Evolutionary conservation across 37 sponge, comb jelly and placozoan species (phyloP), one percentile per base, ranked within the genome.

Genomic region (Oscarella lobularis): DNA sequence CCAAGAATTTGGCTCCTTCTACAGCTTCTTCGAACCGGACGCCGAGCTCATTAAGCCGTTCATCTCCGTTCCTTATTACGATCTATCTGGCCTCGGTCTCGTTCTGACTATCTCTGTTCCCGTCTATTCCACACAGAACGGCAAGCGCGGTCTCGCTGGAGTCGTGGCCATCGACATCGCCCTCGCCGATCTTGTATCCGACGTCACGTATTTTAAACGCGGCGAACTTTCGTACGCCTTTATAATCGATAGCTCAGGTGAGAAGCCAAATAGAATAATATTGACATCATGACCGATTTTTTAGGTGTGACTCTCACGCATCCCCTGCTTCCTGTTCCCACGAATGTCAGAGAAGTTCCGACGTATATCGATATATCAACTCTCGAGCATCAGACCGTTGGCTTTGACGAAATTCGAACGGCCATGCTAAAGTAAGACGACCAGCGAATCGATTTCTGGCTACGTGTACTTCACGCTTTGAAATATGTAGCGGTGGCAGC

Each of bases 201-300:
- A n/a, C 88, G 93, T 67, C 85, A 90, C 31, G 38, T 80, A 74
- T 87, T 96, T 40, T 79, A 79, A 4, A 1, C 5, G 3, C 40
- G 74, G 39, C n/a, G 30, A 79, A 37, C 41, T 38, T 38, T 37
- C 0, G 29, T 38, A 37, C 75, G 36, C 9, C 1, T 38, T 34
- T 34, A 29, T 80, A 38, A 30, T 31, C 35, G 5, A 65, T 1
- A 9, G 33, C 27, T 67, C 77, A 0, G 74, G 83, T 78, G 71
- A 68, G 31, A 14, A 4, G 6, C 4, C 6, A 35, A 35, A 29
- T 5, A 34, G n/a, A n/a, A n/a, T n/a, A n/a, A n/a, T n/a, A n/a
- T n/a, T n/a, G n/a, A n/a, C n/a, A n/a, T n/a, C n/a, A n/a, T n/a
- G n/a, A n/a, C n/a, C n/a, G n/a, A n/a, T n/a, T n/a, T n/a, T n/a